Evolutionary conservation across 1,140 invertebrate species (phyloP), one percentile per base, ranked within the genome.

Genomic region (Brevipalpus yothersi): DNA sequence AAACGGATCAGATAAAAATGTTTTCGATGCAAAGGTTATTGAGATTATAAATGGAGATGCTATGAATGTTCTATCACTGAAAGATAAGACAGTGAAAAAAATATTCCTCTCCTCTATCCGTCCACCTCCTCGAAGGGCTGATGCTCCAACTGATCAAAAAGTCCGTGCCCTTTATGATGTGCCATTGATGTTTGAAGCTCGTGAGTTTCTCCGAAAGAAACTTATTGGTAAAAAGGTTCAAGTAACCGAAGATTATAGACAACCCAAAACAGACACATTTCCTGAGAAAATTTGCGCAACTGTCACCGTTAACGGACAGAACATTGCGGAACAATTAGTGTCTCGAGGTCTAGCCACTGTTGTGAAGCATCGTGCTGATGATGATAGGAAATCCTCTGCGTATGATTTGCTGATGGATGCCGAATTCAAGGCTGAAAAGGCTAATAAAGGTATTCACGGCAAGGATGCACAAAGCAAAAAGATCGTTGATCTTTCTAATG

Each of bases 231-330:
- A 98, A 71, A 89, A 85, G 68, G 88, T 78, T 56, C 83, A 86
- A 67, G 84, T 95, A 7, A 80, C 82, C 43, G 80, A 96, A 41
- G 95, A 99, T 72, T 99, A 98, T 68, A 84, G 93, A 58, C 94
- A 97, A 68, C 90, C 91, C 15, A 82, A 89, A 4, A 82, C 82
- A 55, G 83, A 94, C 47, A 84, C 82, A 62, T 94, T 86, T 68
- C 88, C 90, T 4, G 92, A 98, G 70, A 98, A 97, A 71, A 81
- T 78, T 31, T 96, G 92, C 69, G 93, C 87, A 66, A 96, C 92
- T 4, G 84, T 99, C 11, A 76, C 67, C 43, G 67, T 71, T 54
- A 65, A 65, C n/a, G 67, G 66, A 64, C 71, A 13, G 65, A 98
- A 98, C 71, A 80, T 98, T 39, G 94, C 88, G 17, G 90, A 96